Evolutionary conservation across 2,113 vertebrate species (phyloP), one percentile per base, ranked within the genome.

Genomic region (Vireo altiloquus): DNA sequence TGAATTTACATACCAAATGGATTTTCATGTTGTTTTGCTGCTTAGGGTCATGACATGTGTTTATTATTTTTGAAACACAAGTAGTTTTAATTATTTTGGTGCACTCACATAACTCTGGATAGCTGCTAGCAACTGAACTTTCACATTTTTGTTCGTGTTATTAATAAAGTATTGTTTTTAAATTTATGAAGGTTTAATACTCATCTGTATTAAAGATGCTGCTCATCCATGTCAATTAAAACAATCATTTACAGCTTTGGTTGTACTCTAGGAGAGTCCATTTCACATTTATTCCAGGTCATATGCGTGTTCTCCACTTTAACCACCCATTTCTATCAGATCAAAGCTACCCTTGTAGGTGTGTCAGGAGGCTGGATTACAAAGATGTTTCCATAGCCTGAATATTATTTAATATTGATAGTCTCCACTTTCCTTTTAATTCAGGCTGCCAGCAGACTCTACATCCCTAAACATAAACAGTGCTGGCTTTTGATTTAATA

Each of bases 21-120:
- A 92, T 97, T 98, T 98, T 97, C 96, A 97, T 97, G 97, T 97
- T 96, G 92, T 97, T 98, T 97, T 98, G 97, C 97, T 88, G 96
- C 97, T 98, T 96, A 97, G 95, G 97, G 96, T 98, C 97, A 96
- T 81, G 97, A 96, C 97, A 97, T 52, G 77, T 98, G 98, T 98
- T 98, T 98, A 98, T 98, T 98, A 97, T 96, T 97, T 96, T 97
- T 97, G 96, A 97, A 97, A 97, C 95, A 90, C 89, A 95, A 97
- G 94, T 96, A 96, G 95, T 96, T 98, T 98, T 98, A 98, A 98
- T 98, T 98, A 97, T 97, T 97, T 97, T 89, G 80, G 79, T 94
- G 97, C 95, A 92, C 90, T 97, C 49, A 2, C 94, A 92, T 96
- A 96, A 96, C 97, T 97, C 90, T 70, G 74, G 92, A 95, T 97